Evolutionary conservation across 1,140 invertebrate genomes (phyloP).

Genomic region (Stegodyphus mimosarum): DNA sequence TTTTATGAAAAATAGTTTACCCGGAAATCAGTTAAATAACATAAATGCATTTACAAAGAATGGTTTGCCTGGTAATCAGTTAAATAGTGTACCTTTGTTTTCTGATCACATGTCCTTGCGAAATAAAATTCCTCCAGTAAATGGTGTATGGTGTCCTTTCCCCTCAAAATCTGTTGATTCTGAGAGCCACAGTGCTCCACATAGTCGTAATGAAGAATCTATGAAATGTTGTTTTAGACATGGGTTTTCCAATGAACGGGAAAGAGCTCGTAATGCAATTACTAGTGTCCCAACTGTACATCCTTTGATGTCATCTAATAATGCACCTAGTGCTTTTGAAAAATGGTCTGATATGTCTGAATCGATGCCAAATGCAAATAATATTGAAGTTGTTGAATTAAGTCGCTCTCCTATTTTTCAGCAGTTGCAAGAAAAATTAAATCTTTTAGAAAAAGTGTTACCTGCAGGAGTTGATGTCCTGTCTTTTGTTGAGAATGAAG

Average conservation of each 20-base stretch:
- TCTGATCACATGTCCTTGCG: background rate
- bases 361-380: slow-evolving; percentile 7
- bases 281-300: slow-evolving; percentile 6
- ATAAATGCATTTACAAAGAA: too few species aligned
- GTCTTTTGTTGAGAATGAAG: slow-evolving; percentile 28
- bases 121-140: slow-evolving; percentile 16
- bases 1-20: slow-evolving; percentile 23
- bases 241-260: slow-evolving; percentile 27
- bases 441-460: slow-evolving; percentile 20
- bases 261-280: slow-evolving; percentile 4
- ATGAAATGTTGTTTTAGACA: background rate
- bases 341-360: slow-evolving; percentile 40
- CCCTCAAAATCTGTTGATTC: slow-evolving; percentile 3
- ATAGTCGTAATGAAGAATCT: slow-evolving; percentile 23
- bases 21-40: slow-evolving; percentile 11
- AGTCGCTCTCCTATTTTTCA: background rate
- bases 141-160: slow-evolving; percentile 29
- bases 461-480: slow-evolving; percentile 24
- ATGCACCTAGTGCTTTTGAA: background rate
- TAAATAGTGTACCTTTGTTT: background rate
- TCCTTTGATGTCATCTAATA: slow-evolving; percentile 2
- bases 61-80: background rate
- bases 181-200: background rate
- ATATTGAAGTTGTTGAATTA: background rate
- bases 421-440: slow-evolving; percentile 23